Evolutionary conservation across 2,797 vertebrate species (phyloP).

Genomic region (Dendrocincla fuliginosa): DNA sequence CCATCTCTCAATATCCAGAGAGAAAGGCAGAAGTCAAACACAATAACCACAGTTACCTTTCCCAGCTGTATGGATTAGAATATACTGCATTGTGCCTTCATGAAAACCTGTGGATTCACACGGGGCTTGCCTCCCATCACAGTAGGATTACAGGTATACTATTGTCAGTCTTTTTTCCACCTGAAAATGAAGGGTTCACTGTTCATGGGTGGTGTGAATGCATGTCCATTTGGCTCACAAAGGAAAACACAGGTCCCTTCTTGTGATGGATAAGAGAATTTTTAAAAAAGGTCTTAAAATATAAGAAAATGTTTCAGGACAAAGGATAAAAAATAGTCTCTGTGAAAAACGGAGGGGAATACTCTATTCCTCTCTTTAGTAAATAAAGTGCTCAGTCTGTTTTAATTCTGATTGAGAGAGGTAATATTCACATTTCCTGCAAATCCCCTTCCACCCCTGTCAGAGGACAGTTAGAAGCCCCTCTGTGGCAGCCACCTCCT

Average conservation of each 20-base stretch:
- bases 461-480: not conserved
- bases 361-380: not conserved
- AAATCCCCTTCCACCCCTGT: not conserved
- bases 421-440: not conserved
- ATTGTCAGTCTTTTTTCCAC: not conserved
- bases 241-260: not conserved
- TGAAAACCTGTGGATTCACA: not conserved
- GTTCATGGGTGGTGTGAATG: not conserved
- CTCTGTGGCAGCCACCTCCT: not conserved
- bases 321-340: not conserved
- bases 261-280: not conserved
- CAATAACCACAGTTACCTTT: not conserved
- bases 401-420: constrained; percentile 8
- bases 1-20: not conserved
- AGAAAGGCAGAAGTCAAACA: not conserved
- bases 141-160: not conserved
- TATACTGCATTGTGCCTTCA: not conserved
- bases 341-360: not conserved
- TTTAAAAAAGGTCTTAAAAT: not conserved
- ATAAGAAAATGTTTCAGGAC: not conserved
- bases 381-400: not conserved
- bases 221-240: not conserved
- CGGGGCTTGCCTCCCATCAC: not conserved
- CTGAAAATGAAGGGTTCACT: not conserved
- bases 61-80: not conserved